Percentiles rank a stretch among this genome's conserved stretches.
Evolutionary conservation across 2,888 invertebrate species (phyloP).

Genomic region (Platynereis dumerilii): DNA sequence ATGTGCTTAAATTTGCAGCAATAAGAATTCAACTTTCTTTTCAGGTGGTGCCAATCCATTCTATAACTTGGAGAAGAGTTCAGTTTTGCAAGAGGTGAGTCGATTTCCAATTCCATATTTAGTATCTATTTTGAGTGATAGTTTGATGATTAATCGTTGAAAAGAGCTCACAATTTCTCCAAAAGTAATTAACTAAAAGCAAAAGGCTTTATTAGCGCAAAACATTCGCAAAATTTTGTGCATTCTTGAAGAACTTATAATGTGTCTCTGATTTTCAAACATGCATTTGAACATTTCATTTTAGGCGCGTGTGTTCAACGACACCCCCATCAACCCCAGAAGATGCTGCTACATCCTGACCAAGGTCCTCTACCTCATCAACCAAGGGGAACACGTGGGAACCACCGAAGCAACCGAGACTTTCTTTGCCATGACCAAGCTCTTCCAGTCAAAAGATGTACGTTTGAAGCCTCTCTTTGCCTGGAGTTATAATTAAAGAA

Average conservation of each 20-base stretch:
- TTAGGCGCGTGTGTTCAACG: constrained; percentile 91
- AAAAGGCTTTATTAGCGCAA: too few relatives aligned
- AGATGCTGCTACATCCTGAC: constrained; percentile 96
- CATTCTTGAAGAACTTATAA: too few relatives aligned
- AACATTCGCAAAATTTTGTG: too few relatives aligned
- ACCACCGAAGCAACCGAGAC: constrained; percentile 97
- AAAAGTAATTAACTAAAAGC: too few relatives aligned
- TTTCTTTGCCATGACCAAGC: constrained; percentile 99
- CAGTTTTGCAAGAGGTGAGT: constrained; percentile 86
- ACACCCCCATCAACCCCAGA: constrained; percentile 94
- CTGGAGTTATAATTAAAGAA: too few relatives aligned
- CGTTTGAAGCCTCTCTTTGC: constrained; percentile 27
- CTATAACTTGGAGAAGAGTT: constrained; percentile 92
- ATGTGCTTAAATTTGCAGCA: too few relatives aligned
- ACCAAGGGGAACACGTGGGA: constrained; percentile 90
- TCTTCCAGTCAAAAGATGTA: constrained; percentile 96
- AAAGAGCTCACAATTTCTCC: too few relatives aligned
- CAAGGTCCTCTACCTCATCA: constrained; percentile 93
- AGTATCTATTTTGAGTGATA: constrained; percentile 3
- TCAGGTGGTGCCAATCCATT: constrained; percentile 82
- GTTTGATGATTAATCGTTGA: too few relatives aligned
- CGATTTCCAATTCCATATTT: not conserved
- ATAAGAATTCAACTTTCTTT: constrained; percentile 38
- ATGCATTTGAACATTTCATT: constrained; percentile 37
- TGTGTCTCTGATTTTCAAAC: too few relatives aligned